Conservation (phyloP, 1,140 invertebrate genomes). For the Magallana gigas region DNA sequence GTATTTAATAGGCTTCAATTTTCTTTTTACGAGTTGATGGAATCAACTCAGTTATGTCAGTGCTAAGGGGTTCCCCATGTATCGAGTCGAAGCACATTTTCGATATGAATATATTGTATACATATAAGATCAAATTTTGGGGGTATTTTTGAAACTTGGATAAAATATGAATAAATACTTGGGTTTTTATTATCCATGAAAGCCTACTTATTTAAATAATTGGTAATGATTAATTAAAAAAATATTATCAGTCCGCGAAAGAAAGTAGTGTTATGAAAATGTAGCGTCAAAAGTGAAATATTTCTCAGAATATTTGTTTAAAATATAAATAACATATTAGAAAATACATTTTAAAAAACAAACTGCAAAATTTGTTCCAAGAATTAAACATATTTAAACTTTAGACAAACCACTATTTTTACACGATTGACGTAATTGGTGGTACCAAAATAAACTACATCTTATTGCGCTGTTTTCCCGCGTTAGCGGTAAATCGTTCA, state of each 20-base stretch:
- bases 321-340: background rate
- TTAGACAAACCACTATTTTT: background rate
- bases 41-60: background rate
- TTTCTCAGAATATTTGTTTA: background rate
- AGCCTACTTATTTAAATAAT: background rate
- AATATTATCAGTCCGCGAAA: background rate
- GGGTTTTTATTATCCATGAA: background rate
- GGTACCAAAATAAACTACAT: background rate
- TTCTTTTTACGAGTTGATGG: conserved; percentile 1
- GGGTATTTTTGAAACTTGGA: no score
- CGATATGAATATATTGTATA: no score
- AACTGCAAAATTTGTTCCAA: background rate
- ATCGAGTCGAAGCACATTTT: no score
- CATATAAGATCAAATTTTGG: no score
- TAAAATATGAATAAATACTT: no score
- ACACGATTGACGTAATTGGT: background rate
- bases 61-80: background rate
- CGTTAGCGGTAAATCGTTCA: background rate
- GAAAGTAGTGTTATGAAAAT: background rate
- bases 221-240: background rate
- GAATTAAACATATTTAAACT: background rate
- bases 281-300: background rate
- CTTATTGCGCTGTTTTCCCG: conserved; percentile 2
- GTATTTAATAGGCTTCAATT: background rate
- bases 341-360: background rate